phyloP scores from a whole-genome alignment of 2,797 vertebrate genomes.

The Xenops minutus region DNA sequence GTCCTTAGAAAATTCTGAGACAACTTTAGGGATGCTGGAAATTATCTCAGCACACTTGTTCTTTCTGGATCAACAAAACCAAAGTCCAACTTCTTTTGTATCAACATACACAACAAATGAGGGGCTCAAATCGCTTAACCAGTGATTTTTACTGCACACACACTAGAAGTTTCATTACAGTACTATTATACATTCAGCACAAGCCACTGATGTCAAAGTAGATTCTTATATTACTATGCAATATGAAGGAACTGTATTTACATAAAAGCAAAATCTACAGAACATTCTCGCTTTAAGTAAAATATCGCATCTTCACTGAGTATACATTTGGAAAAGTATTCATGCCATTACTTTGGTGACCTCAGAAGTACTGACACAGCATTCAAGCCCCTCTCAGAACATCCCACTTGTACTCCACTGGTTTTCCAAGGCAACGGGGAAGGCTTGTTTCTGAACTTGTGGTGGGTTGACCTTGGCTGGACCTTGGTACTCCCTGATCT shows the following conservation, averaged over 20 bases:
- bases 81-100: background rate
- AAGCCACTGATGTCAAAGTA: background rate
- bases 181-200: background rate
- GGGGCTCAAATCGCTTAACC: background rate
- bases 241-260: background rate
- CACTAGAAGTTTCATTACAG: background rate
- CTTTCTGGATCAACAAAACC: background rate
- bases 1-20: fast-evolving
- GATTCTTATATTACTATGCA: background rate
- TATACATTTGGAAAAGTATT: background rate
- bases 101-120: background rate
- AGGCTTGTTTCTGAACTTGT: background rate
- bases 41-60: background rate
- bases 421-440: background rate
- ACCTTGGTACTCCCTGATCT: background rate
- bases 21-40: no score
- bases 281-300: background rate
- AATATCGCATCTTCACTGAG: background rate
- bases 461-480: background rate
- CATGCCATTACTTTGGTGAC: background rate
- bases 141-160: background rate
- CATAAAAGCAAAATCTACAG: background rate
- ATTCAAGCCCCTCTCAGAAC: background rate
- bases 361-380: background rate
- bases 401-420: background rate